Evolutionary conservation across 2,797 vertebrate species (phyloP).

Genomic region (Pangasius krempfi): DNA sequence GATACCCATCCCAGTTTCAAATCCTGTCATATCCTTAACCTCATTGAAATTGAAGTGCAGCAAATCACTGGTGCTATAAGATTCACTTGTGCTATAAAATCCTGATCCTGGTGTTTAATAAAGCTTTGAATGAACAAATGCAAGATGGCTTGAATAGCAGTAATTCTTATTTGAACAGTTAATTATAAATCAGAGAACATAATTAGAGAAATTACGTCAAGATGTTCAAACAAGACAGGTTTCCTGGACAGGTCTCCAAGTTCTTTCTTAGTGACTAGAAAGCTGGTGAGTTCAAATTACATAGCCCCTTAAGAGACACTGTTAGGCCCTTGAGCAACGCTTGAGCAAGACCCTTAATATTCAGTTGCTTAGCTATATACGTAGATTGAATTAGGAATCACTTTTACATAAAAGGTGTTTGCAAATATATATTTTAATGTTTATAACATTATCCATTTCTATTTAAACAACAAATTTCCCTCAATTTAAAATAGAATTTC

Average conservation of each 20-base stretch:
- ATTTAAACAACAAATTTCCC: neutral
- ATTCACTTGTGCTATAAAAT: neutral
- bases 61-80: neutral
- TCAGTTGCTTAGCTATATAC: neutral
- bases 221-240: neutral
- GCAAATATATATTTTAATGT: neutral
- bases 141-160: neutral
- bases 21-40: neutral
- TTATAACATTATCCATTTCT: neutral
- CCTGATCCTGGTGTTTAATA: neutral
- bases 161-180: neutral
- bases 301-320: neutral
- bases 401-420: neutral
- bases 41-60: conserved; percentile 18
- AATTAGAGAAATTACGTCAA: neutral
- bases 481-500: neutral
- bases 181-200: neutral
- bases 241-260: neutral
- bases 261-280: neutral
- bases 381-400: neutral
- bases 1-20: neutral
- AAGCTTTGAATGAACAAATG: neutral
- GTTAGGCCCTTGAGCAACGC: neutral
- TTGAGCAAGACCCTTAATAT: neutral
- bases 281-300: neutral